Conservation (phyloP, 1,140 invertebrate genomes). For the Apis cerana region DNA sequence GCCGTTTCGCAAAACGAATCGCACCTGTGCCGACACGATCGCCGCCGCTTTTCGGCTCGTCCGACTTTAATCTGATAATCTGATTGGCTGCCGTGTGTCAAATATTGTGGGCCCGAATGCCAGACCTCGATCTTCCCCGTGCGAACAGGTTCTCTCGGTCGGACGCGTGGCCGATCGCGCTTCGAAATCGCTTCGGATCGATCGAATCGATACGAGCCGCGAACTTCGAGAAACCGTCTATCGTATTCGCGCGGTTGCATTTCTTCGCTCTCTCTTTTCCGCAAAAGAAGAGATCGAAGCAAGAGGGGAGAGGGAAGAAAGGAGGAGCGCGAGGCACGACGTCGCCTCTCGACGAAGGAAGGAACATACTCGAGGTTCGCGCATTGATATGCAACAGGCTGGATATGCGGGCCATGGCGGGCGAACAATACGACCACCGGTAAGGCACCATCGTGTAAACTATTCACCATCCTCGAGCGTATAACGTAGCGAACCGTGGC, state of each 20-base stretch:
- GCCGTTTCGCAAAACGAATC: conserved; percentile 34
- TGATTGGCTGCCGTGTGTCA: conserved; percentile 78
- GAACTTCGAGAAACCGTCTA: not conserved
- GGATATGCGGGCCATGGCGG: conserved; percentile 67
- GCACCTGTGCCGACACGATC: conserved; percentile 64
- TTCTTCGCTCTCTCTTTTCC: not conserved
- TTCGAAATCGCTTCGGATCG: conserved; percentile 47
- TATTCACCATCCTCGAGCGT: conserved; percentile 63
- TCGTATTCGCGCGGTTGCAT: not conserved
- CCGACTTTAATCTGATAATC: conserved; percentile 78
- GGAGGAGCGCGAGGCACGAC: not conserved
- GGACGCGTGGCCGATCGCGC: conserved; percentile 62
- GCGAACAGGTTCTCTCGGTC: conserved; percentile 66
- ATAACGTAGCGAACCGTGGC: conserved; percentile 60
- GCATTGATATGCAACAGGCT: conserved; percentile 70
- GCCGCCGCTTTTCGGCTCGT: conserved; percentile 43
- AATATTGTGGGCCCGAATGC: conserved; percentile 75
- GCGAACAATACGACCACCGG: conserved; percentile 71
- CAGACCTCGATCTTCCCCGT: conserved; percentile 66
- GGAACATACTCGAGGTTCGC: conserved; percentile 47
- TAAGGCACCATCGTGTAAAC: conserved; percentile 74
- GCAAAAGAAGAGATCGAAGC: conserved; percentile 28
- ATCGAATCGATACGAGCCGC: conserved; percentile 10
- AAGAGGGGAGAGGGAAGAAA: not conserved
- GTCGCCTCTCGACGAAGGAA: conserved; percentile 26